Percentiles rank a stretch among this genome's conserved stretches.
Conservation (phyloP, 2,888 invertebrate genomes). For the Bruchidius siliquastri region DNA sequence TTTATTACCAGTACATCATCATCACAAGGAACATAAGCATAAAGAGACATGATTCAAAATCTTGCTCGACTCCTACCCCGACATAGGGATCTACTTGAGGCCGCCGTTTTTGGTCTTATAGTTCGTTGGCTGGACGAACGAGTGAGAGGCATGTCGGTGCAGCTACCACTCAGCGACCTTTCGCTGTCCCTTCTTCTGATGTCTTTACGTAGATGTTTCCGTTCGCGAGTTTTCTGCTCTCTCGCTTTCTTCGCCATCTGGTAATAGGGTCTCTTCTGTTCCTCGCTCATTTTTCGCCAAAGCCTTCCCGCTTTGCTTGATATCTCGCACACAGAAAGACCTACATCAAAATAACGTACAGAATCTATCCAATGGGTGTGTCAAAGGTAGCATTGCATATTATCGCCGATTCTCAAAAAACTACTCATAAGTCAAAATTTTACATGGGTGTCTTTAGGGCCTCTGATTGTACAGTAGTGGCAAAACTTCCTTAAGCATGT, state of each 20-base stretch:
- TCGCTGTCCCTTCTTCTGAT: constrained; percentile 7
- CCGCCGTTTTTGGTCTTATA: neutral
- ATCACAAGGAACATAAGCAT: neutral
- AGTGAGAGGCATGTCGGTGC: neutral
- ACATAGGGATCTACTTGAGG: neutral
- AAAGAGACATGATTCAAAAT: neutral
- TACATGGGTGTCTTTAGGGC: too few species aligned
- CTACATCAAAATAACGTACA: constrained; percentile 3
- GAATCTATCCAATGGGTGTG: too few species aligned
- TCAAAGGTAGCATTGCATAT: too few species aligned
- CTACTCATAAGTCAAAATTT: too few species aligned
- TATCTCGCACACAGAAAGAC: constrained; percentile 9
- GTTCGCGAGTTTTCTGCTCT: neutral
- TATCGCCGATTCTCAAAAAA: too few species aligned
- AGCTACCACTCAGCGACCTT: neutral
- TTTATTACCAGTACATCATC: neutral
- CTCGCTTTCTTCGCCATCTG: constrained; percentile 16
- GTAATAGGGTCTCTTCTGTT: constrained; percentile 18
- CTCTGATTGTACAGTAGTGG: too few species aligned
- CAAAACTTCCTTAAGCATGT: too few species aligned
- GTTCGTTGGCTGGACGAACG: neutral
- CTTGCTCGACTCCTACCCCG: neutral
- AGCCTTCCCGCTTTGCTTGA: constrained; percentile 16
- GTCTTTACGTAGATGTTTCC: neutral
- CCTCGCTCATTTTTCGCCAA: constrained; percentile 22